phyloP scores from a whole-genome alignment of 2,797 vertebrate species.

The Silurus aristotelis region DNA sequence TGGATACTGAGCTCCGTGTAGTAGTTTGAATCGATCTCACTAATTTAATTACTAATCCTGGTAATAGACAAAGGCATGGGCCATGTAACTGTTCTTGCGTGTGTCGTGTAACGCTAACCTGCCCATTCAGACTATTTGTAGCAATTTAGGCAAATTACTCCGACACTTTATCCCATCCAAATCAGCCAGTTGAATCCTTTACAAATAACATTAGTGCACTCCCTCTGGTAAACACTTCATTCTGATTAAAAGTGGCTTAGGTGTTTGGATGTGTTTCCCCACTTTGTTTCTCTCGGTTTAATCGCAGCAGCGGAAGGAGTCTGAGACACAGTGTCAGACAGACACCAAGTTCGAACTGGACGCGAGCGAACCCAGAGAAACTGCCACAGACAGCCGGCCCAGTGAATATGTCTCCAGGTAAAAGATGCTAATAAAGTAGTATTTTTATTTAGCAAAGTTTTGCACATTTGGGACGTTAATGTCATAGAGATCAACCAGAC shows the following conservation, averaged over 20 bases:
- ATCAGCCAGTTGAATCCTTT: constrained; percentile 3
- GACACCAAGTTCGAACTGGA: constrained; percentile 90
- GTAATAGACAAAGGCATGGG: constrained; percentile 2
- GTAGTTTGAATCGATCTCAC: neutral
- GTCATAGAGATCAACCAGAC: too few species aligned
- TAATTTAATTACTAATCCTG: constrained; percentile 1
- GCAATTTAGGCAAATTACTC: constrained; percentile 1
- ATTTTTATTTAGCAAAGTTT: neutral
- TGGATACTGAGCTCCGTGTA: neutral
- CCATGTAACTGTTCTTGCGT: neutral
- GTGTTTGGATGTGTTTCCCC: constrained; percentile 9
- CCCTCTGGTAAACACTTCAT: constrained; percentile 2
- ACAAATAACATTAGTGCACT: constrained; percentile 9
- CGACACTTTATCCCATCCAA: constrained; percentile 4
- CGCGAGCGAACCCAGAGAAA: constrained; percentile 78
- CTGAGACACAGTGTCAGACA: constrained; percentile 96
- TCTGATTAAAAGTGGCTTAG: constrained; percentile 7
- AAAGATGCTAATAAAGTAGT: neutral
- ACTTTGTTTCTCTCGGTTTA: constrained; percentile 3
- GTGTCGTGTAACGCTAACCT: neutral
- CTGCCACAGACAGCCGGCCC: constrained; percentile 76
- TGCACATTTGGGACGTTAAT: neutral
- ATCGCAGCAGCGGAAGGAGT: constrained; percentile 90
- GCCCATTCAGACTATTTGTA: neutral
- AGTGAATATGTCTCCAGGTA: constrained; percentile 94